Base-by-base conservation (phyloP, 1,140 invertebrate species). In the Drosophila simulans region DNA sequence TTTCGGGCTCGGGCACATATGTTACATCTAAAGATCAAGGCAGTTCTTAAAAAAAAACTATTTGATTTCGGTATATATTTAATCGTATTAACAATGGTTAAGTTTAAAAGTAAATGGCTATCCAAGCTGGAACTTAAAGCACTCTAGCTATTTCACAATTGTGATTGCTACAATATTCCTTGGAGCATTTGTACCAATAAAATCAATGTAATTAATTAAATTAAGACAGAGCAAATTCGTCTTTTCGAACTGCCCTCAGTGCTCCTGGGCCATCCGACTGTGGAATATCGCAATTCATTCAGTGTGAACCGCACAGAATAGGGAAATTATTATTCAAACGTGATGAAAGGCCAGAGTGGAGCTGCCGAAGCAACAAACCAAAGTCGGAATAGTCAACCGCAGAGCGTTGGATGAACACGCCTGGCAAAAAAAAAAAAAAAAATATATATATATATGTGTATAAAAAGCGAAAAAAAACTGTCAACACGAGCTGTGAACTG, bases 381-480 rank as follows among this genome's bases (percentile, higher is more conserved):
- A 70, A 48, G 59, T 43, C n/a, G 52, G 51, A 77, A 85, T 80
- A 77, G 66, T 63, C 77, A 80, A 85, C 83, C 81, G 59, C 78
- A 81, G 69, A 79, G 59, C 69, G 25, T 51, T 71, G 68, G 52
- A 31, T 51, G 52, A 57, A 34, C 68, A 42, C 43, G 43, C 25
- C 34, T 25, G 31, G 13, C 13, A 48, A 17, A 54, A 51, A 51
- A 17, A 17, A 54, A 51, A 51, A 17, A 17, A 63, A 34, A 15
- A 15, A 35, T 8, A 1, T 31, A 40, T n/a, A 31, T 12, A 27
- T 2, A 27, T 22, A 12, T 10, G 5, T 40, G 25, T 12, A 40
- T 22, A 54, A 22, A n/a, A 7, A 3, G 5, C 11, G 27, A 35
- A 5, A 46, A 48, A 48, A 48, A 48, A 49, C 49, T 52, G 49